These are phyloP conservation scores for Anas flavirostris DNA, from an alignment of 2,797 vertebrate species.

Conservation along the genomic window DNA sequence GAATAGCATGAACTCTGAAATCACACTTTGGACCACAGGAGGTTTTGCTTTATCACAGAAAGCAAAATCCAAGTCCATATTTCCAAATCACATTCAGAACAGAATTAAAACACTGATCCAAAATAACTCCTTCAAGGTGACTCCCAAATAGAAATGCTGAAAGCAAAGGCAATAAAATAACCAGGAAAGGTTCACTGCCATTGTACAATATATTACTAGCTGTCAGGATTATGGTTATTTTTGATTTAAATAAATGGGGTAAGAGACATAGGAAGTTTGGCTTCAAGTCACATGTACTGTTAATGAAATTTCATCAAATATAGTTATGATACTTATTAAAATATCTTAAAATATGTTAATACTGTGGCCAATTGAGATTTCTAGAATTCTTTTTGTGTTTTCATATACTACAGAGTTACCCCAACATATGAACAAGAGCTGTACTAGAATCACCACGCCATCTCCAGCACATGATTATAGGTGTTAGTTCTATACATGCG, in stretches of 20 bases:
- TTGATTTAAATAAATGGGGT: background rate
- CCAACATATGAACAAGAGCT: background rate
- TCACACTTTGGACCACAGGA: background rate
- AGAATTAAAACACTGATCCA: background rate
- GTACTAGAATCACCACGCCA: background rate
- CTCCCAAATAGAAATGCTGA: background rate
- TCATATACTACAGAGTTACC: background rate
- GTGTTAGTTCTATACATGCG: no score
- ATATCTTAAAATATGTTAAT: background rate
- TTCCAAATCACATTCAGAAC: background rate
- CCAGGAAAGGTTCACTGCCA: background rate
- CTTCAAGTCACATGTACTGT: background rate
- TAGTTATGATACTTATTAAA: background rate
- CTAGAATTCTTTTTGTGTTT: background rate
- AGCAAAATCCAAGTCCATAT: background rate
- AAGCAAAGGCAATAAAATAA: background rate
- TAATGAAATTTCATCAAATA: background rate
- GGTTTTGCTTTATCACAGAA: background rate
- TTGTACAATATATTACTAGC: background rate
- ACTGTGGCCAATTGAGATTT: background rate
- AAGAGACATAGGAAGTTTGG: background rate
- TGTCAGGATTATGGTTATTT: background rate
- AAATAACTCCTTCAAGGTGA: background rate
- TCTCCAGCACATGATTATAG: background rate
- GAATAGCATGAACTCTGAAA: background rate